Percentiles rank a stretch among this genome's conserved stretches.
These are phyloP conservation scores for Heteromyza rotundicornis DNA, from an alignment of 2,888 invertebrate genomes.

Conservation along the genomic window DNA sequence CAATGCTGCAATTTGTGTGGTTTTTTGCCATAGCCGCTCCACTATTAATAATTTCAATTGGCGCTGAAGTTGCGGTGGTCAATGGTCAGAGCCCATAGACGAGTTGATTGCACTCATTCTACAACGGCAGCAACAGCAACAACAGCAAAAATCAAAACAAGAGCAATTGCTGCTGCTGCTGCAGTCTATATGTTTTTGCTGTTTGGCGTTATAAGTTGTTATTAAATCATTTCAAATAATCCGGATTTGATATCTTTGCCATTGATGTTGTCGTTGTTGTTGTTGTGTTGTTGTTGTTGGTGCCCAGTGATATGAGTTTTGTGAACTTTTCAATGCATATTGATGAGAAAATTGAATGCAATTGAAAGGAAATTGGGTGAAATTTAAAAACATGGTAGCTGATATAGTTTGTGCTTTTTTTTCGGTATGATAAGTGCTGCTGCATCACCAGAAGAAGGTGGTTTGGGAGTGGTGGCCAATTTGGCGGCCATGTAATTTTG, in stretches of 20 bases:
- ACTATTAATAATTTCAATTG: conserved; percentile 2
- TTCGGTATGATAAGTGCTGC: not conserved
- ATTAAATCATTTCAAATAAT: not conserved
- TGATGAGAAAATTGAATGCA: conserved; percentile 12
- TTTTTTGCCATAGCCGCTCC: not conserved
- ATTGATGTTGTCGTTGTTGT: not conserved
- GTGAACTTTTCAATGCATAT: not conserved
- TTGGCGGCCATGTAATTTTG: too few species aligned
- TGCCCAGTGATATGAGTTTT: conserved; percentile 7
- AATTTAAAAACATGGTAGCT: conserved; percentile 26
- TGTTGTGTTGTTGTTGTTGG: too few species aligned
- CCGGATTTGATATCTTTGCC: not conserved
- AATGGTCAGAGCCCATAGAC: not conserved
- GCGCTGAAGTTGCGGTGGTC: not conserved
- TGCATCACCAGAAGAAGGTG: not conserved
- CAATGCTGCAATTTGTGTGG: not conserved
- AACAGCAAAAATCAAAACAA: too few species aligned
- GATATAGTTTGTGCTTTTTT: too few species aligned
- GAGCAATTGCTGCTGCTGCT: conserved; percentile 1
- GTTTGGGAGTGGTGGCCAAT: not conserved
- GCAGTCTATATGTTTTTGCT: not conserved
- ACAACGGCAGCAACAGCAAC: too few species aligned
- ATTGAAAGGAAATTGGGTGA: conserved; percentile 27
- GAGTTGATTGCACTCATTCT: conserved; percentile 6
- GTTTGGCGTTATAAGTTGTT: not conserved